phyloP scores from a whole-genome alignment of 2,888 invertebrate genomes.

The Orthonevra nobilis region DNA sequence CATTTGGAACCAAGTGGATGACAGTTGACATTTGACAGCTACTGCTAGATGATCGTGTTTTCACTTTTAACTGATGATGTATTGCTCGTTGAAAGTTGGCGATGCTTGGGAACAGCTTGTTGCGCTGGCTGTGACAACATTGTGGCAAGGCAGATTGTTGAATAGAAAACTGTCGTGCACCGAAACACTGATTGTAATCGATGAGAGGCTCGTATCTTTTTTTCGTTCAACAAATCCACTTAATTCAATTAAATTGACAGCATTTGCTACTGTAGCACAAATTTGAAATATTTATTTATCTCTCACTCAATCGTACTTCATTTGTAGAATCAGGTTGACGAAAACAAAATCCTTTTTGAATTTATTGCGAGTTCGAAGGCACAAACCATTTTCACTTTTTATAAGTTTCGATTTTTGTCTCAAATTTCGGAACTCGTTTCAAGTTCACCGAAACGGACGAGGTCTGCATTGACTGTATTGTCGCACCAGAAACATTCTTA shows the following conservation, averaged over 20 bases:
- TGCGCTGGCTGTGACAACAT: constrained; percentile 21
- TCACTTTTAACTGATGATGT: constrained; percentile 66
- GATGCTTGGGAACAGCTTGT: background rate
- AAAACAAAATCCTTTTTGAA: too few relatives aligned
- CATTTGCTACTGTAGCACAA: too few relatives aligned
- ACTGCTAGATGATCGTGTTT: constrained; percentile 48
- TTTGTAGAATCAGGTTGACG: too few relatives aligned
- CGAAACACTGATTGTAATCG: constrained; percentile 54
- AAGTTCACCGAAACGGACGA: too few relatives aligned
- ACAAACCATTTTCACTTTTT: too few relatives aligned
- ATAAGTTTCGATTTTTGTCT: too few relatives aligned
- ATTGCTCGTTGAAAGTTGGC: constrained; percentile 52
- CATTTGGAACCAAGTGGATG: constrained; percentile 59
- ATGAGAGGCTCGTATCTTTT: constrained; percentile 48
- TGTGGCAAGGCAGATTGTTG: constrained; percentile 7
- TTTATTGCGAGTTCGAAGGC: too few relatives aligned
- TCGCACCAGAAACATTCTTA: too few relatives aligned
- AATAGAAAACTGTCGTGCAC: constrained; percentile 34
- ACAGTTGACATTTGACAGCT: constrained; percentile 68
- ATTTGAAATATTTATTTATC: too few relatives aligned
- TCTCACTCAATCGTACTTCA: too few relatives aligned
- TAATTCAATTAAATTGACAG: constrained; percentile 54
- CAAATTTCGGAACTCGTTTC: too few relatives aligned
- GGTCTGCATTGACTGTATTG: too few relatives aligned
- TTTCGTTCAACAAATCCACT: constrained; percentile 43